Conservation (phyloP, 2,113 vertebrate genomes). For the Himantopus leucocephalus region DNA sequence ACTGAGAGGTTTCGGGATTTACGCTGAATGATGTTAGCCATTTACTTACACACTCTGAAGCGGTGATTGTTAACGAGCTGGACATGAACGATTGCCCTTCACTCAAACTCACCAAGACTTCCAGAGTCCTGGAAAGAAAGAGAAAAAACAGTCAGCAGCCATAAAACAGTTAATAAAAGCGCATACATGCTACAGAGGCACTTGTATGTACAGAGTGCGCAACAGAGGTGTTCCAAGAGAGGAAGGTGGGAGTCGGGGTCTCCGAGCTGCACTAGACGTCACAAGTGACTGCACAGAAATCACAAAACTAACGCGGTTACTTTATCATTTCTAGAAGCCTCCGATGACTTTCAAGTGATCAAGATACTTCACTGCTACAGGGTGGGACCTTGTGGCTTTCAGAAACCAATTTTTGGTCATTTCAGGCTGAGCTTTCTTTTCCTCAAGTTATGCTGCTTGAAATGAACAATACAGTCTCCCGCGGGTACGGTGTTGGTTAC, state of each 20-base stretch:
- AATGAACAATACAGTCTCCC: neutral
- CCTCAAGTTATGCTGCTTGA: neutral
- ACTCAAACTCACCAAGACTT: constrained; percentile 89
- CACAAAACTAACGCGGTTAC: no score
- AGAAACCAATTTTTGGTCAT: neutral
- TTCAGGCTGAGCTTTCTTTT: neutral
- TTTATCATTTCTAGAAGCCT: neutral
- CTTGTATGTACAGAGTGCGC: neutral
- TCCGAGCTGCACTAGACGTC: neutral
- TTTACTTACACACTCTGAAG: constrained; percentile 90
- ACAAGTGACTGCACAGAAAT: neutral
- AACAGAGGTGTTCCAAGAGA: neutral
- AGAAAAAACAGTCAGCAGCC: neutral
- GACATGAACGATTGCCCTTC: constrained; percentile 84
- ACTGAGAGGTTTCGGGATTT: neutral
- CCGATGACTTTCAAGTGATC: neutral
- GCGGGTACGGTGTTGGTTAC: neutral
- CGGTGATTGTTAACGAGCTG: constrained; percentile 82
- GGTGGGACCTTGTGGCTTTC: neutral
- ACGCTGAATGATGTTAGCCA: neutral
- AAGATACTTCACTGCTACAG: neutral
- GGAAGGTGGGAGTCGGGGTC: neutral
- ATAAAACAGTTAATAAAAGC: neutral
- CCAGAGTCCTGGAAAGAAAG: constrained; percentile 81
- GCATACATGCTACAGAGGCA: rapidly evolving